Percentiles rank a stretch among this genome's conserved stretches.
Evolutionary conservation across 2,888 invertebrate genomes (phyloP).

Genomic region (Trachelus tabidus): DNA sequence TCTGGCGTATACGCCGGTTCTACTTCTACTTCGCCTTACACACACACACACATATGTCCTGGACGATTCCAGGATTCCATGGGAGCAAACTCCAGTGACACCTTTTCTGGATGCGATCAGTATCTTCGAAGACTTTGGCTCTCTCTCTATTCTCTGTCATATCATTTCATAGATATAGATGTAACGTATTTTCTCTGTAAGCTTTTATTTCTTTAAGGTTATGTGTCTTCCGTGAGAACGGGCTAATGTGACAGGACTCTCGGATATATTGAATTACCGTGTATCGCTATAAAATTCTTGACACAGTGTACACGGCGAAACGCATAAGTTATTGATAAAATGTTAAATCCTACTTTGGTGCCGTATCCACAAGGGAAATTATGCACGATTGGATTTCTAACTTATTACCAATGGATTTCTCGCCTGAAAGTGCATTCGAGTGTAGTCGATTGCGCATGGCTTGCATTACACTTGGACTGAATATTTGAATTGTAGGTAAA

Average conservation of each 20-base stretch:
- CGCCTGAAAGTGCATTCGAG: not conserved
- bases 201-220: not conserved
- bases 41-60: not conserved
- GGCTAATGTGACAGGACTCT: not conserved
- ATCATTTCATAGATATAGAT: not conserved
- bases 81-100: not conserved
- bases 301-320: not conserved
- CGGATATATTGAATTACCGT: not conserved
- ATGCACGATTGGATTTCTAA: not conserved
- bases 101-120: not conserved
- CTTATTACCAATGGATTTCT: not conserved
- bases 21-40: not conserved
- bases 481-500: not conserved
- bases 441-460: not conserved
- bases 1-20: not conserved
- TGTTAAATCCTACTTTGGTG: not conserved
- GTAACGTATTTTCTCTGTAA: not conserved
- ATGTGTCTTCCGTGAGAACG: not conserved
- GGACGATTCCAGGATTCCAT: not conserved
- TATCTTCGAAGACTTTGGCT: not conserved
- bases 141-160: not conserved
- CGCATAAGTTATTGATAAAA: not conserved
- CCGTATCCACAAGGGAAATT: not conserved
- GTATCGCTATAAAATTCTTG: not conserved
- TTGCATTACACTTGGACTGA: not conserved